Conservation (phyloP, 1,140 invertebrate species). For the Wasmannia auropunctata region DNA sequence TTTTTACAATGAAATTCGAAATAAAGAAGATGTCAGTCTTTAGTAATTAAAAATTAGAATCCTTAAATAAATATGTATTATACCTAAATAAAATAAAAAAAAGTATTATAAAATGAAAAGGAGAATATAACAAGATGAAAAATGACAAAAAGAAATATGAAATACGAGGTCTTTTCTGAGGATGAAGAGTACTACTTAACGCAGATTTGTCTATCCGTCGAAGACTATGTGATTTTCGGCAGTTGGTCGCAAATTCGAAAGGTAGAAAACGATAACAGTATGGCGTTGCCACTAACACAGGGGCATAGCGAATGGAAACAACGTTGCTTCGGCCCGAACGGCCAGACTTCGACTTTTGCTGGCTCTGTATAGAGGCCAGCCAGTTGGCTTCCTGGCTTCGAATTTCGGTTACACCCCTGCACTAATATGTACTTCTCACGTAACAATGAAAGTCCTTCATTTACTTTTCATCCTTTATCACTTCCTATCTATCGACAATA, state of each 20-base stretch:
- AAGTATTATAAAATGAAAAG: not conserved
- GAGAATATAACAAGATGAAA: not conserved
- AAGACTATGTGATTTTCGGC: conserved; percentile 63
- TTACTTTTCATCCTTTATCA: not conserved
- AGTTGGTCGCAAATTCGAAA: conserved; percentile 66
- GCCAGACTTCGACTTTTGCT: not conserved
- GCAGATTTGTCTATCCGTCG: conserved; percentile 44
- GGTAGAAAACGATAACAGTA: conserved; percentile 67
- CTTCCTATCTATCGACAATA: conserved; percentile 30
- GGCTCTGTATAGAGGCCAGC: not conserved
- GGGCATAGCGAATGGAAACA: conserved; percentile 13
- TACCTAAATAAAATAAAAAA: not conserved
- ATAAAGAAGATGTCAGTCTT: not conserved
- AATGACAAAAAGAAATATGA: not conserved
- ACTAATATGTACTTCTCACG: conserved; percentile 25
- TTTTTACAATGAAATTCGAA: not conserved
- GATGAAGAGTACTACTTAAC: conserved; percentile 51
- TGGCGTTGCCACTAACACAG: conserved; percentile 10
- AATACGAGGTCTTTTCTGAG: not conserved
- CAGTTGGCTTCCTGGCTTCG: not conserved
- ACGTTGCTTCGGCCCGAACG: not conserved
- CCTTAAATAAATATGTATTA: not conserved
- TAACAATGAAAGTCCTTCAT: conserved; percentile 6
- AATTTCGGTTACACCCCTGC: not conserved
- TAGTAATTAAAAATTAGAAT: not conserved